Evolutionary conservation across 2,888 invertebrate genomes (phyloP).

Genomic region (Glomeris marginata): DNA sequence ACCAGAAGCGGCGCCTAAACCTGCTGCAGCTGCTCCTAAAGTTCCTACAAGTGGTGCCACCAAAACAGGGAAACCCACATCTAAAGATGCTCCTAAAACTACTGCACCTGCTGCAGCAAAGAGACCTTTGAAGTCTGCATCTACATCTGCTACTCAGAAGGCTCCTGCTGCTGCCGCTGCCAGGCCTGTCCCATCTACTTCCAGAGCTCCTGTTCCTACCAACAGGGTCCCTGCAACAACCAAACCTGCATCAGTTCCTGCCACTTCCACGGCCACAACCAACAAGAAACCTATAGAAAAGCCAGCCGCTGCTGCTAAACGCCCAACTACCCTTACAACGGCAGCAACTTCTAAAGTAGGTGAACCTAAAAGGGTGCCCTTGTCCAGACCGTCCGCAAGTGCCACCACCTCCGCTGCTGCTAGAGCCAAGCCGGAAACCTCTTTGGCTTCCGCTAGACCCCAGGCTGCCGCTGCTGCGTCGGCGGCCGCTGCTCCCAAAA

Average conservation of each 20-base stretch:
- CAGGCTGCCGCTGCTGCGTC: background rate
- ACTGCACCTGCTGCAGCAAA: background rate
- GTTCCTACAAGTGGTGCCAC: slow-evolving; percentile 14
- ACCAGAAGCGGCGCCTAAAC: slow-evolving; percentile 19
- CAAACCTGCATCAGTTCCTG: slow-evolving; percentile 13
- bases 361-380: slow-evolving; percentile 20
- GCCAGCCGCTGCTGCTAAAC: slow-evolving; percentile 33
- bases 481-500: slow-evolving; percentile 15
- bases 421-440: background rate
- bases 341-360: slow-evolving; percentile 14
- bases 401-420: slow-evolving; percentile 16
- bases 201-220: slow-evolving; percentile 15
- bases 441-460: too few relatives aligned
- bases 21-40: slow-evolving; percentile 1
- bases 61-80: slow-evolving; percentile 6
- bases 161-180: slow-evolving; percentile 23
- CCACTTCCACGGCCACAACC: slow-evolving; percentile 18
- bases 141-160: slow-evolving; percentile 15
- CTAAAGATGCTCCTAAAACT: slow-evolving; percentile 1
- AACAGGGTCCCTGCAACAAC: slow-evolving; percentile 6
- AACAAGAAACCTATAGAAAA: slow-evolving; percentile 42
- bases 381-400: slow-evolving; percentile 17
- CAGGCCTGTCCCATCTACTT: too few relatives aligned
- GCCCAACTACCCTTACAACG: slow-evolving; percentile 16
- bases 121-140: background rate